Evolutionary conservation across 1,140 invertebrate genomes (phyloP), one percentile per base, ranked within the genome.

Genomic region (Wasmannia auropunctata): DNA sequence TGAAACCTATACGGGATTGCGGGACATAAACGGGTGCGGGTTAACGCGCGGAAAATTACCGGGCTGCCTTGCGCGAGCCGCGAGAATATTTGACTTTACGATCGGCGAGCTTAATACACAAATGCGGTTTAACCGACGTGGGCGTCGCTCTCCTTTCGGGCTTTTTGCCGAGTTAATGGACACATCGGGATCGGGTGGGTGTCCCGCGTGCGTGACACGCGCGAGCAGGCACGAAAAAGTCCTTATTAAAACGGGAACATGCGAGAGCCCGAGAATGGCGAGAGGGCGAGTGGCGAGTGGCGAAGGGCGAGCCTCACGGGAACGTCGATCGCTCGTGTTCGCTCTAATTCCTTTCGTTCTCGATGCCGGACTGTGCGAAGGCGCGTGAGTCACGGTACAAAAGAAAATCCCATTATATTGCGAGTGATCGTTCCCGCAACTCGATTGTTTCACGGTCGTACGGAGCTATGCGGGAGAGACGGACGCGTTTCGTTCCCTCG

Each of bases 1-100:
- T 1, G 40, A 22, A 8, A 19, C 16, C 14, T 25, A 6, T 40
- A 28, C 14, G 56, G 19, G 43, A 74, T 76, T 51, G 54, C 69
- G 22, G 16, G 19, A 62, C 58, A 31, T 51, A 76, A 90, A 72
- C 65, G 79, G 83, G 84, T 83, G 56, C 70, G 34, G 56, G 49
- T 79, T 86, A 91, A 91, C 58, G 62, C 54, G 86, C 87, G 67
- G 87, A 87, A 91, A 91, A 91, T 89, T 87, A 87, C 86, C 70
- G 60, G 22, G 56, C 51, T 31, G 22, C n/a, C n/a, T 83, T 46
- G 67, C 79, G 49, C 67, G 79, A 43, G 34, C 16, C 56, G 69
- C 67, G 58, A 43, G 54, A 85, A 90, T 88, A 87, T 87, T 88
- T 40, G 67, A 58, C 77, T 90, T 88, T 84, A 84, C 67, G 84